phyloP scores from a whole-genome alignment of 1,140 invertebrate genomes.

The Drosophila melanica region DNA sequence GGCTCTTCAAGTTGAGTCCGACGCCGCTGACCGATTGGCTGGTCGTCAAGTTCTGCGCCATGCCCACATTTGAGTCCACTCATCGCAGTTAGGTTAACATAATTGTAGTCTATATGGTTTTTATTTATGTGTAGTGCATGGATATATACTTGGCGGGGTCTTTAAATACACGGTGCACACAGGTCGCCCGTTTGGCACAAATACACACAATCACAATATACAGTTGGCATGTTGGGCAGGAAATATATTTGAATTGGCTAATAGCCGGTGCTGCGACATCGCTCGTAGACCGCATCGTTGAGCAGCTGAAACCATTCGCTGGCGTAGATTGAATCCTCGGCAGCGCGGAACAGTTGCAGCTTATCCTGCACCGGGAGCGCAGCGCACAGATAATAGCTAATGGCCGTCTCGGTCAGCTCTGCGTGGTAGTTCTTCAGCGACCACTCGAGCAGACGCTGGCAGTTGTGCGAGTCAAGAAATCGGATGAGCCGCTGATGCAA shows the following conservation, averaged over 20 bases:
- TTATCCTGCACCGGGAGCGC: constrained; percentile 60
- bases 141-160: constrained; percentile 18
- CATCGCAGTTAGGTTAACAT: constrained; percentile 12
- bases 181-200: neutral
- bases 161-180: constrained; percentile 18
- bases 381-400: constrained; percentile 78
- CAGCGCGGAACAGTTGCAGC: constrained; percentile 68
- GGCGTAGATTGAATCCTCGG: constrained; percentile 74
- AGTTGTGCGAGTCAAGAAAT: constrained; percentile 68
- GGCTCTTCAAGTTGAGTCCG: constrained; percentile 85
- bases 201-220: constrained; percentile 14
- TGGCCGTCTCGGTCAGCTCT: constrained; percentile 76
- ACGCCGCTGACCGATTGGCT: constrained; percentile 85
- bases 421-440: constrained; percentile 79
- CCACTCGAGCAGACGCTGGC: constrained; percentile 75
- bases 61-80: constrained; percentile 84
- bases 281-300: constrained; percentile 74
- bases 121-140: constrained; percentile 13
- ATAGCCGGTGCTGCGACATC: constrained; percentile 74
- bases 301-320: constrained; percentile 82
- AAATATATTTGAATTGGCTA: constrained; percentile 17
- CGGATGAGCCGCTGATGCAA: constrained; percentile 67
- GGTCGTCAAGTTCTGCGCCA: constrained; percentile 85
- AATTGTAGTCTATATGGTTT: constrained; percentile 13
- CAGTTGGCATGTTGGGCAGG: constrained; percentile 20